phyloP scores from a whole-genome alignment of 2,113 vertebrate species.

The Struthio camelus region DNA sequence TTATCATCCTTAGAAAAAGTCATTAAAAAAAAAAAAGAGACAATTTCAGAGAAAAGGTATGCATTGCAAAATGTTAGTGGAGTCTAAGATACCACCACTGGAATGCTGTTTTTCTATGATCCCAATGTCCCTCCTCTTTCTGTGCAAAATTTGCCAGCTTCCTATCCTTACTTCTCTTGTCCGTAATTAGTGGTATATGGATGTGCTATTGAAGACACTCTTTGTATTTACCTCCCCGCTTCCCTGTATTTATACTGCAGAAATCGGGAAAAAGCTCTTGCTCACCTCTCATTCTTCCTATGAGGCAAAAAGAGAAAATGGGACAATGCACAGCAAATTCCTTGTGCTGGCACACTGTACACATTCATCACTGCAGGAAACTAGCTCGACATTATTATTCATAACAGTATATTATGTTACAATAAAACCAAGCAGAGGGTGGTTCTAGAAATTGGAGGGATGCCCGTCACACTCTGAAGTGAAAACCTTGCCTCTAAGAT shows the following conservation, averaged over 20 bases:
- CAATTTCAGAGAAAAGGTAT: neutral
- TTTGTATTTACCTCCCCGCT: neutral
- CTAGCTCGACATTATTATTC: constrained; percentile 3
- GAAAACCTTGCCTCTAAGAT: neutral
- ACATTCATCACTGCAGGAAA: neutral
- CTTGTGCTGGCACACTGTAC: neutral
- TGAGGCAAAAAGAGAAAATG: neutral
- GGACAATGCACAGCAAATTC: neutral
- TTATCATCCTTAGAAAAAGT: neutral
- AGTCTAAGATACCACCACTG: neutral
- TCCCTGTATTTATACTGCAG: neutral
- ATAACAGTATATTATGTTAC: constrained; percentile 33
- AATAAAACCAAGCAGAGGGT: neutral
- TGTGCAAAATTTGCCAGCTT: neutral
- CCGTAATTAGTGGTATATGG: neutral
- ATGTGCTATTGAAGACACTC: neutral
- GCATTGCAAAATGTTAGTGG: neutral
- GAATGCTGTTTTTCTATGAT: neutral
- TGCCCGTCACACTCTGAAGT: neutral
- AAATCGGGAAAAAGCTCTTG: fast-evolving
- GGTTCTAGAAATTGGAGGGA: neutral
- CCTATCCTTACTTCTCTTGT: neutral
- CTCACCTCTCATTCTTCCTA: neutral
- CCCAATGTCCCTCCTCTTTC: neutral
- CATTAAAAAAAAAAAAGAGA: neutral